A percentile compares a stretch with the other conserved stretches of the same genome.
Conservation (phyloP, 64 coral and sea anemone species). For the Pachyseris speciosa region DNA sequence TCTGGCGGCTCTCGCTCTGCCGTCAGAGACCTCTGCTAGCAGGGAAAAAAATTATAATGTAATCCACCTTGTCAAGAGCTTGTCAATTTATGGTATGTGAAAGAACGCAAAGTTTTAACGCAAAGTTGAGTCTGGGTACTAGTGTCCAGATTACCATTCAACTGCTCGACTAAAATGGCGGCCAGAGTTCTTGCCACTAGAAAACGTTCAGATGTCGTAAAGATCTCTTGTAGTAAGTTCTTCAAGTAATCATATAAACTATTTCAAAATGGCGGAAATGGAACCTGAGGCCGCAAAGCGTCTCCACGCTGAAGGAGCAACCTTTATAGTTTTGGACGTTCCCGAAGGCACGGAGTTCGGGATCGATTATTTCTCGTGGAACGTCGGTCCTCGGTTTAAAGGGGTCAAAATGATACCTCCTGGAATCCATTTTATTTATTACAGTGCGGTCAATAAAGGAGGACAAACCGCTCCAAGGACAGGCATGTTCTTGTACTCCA, state of each 20-base stretch:
- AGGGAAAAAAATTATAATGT: too few species aligned
- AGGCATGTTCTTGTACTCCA: conserved; percentile 82
- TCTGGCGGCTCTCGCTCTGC: too few species aligned
- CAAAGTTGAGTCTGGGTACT: neutral
- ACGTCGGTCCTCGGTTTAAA: conserved; percentile 84
- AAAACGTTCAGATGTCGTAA: neutral
- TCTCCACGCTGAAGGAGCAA: conserved; percentile 75
- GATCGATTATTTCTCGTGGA: conserved; percentile 94
- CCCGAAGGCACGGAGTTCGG: conserved; percentile 91
- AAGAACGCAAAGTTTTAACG: too few species aligned
- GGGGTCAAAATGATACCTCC: conserved; percentile 98
- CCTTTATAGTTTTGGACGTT: conserved; percentile 80
- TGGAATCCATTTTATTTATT: conserved; percentile 89
- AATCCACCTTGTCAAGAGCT: neutral
- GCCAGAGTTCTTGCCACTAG: neutral
- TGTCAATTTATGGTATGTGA: neutral
- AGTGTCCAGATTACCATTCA: neutral
- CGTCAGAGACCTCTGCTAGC: too few species aligned
- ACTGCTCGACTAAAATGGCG: neutral
- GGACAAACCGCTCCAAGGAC: conserved; percentile 90
- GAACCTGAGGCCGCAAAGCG: conserved; percentile 75
- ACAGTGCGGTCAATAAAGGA: conserved; percentile 78
- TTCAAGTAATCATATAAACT: neutral
- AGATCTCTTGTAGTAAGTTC: neutral
- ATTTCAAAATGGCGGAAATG: conserved; percentile 37